Percentiles rank a stretch among this genome's conserved stretches.
These are phyloP conservation scores for Brachionichthys hirsutus DNA, from an alignment of 2,113 vertebrate species.

Conservation along the genomic window DNA sequence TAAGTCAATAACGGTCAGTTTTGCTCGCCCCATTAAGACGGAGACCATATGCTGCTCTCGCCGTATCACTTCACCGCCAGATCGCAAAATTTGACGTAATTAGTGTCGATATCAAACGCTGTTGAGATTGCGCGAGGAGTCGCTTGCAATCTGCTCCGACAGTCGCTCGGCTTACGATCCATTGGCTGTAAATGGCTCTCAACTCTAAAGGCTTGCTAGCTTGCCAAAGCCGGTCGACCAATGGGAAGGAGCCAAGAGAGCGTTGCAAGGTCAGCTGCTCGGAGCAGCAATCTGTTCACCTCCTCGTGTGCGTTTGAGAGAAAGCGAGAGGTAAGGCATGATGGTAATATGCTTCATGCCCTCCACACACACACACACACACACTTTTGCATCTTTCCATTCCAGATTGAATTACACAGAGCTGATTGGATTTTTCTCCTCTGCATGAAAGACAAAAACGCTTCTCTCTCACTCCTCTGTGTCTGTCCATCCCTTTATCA, in stretches of 20 bases:
- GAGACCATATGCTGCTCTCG: slow-evolving; percentile 11
- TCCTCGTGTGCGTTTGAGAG: slow-evolving; percentile 17
- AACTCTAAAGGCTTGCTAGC: background rate
- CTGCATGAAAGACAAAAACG: slow-evolving; percentile 62
- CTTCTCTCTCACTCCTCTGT: slow-evolving; percentile 30
- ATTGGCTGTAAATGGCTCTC: slow-evolving; percentile 4
- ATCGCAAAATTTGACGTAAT: slow-evolving; percentile 31
- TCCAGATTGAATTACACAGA: slow-evolving; percentile 66
- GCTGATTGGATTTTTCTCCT: slow-evolving; percentile 73
- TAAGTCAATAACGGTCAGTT: slow-evolving; percentile 29
- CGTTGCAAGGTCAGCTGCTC: slow-evolving; percentile 50
- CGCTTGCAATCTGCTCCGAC: slow-evolving; percentile 22
- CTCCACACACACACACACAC: slow-evolving; percentile 37
- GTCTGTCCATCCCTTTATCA: slow-evolving; percentile 26
- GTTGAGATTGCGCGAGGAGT: slow-evolving; percentile 39
- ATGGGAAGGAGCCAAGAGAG: slow-evolving; percentile 33
- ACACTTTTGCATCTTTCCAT: slow-evolving; percentile 48
- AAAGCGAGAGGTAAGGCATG: slow-evolving; percentile 25
- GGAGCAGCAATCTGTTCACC: slow-evolving; percentile 52
- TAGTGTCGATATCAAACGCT: slow-evolving; percentile 31
- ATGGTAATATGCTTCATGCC: slow-evolving; percentile 50
- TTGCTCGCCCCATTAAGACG: slow-evolving; percentile 13
- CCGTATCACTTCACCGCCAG: background rate
- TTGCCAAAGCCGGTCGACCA: slow-evolving; percentile 31
- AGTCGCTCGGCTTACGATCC: slow-evolving; percentile 11